Evolutionary conservation across 1,140 invertebrate species (phyloP), one percentile per base, ranked within the genome.

Genomic region (Idris sp.): DNA sequence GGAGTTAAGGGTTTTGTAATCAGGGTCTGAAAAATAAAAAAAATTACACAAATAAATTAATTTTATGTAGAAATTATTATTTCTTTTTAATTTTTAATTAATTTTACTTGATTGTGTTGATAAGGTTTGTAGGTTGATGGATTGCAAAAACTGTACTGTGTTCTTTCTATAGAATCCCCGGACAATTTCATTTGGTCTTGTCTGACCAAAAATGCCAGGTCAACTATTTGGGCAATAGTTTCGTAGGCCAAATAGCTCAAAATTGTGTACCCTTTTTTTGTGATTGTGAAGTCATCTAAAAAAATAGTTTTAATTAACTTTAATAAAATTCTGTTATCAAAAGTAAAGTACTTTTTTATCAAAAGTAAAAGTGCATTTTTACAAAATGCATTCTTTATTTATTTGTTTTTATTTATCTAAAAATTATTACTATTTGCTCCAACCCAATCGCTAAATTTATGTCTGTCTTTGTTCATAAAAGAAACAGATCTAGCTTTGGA

Each of bases 161-260:
- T 69, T 44, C 85, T 83, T 19, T 87, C 85, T 49, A 89, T 86
- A 9, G 90, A 86, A 81, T 91, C 90, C 22, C 84, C 85, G 36
- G 84, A 75, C 16, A 83, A 81, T 64, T 88, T 88, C 49, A 83
- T 86, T 65, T 86, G 85, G 74, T 92, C 91, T 74, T 90, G 89
- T 56, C 91, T 88, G 0, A 92, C 90, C 43, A 92, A 69, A n/a
- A 92, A 83, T 10, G 90, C 87, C 18, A 92, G 81, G 82, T 93
- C 92, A 49, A 92, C 86, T 54, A 93, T 89, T 82, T 92, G 89
- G 6, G 91, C 91, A 3, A 92, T 89, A 4, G 90, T 91, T 85
- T 93, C 92, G 79, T 92, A 91, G 0, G 91, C 91, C 11, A 93
- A 82, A 80, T 92, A 92, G 44, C 89, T 87, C 31, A 92, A 79